Evolutionary conservation across 1,140 invertebrate genomes (phyloP), one percentile per base, ranked within the genome.

Genomic region (Halotydeus destructor): DNA sequence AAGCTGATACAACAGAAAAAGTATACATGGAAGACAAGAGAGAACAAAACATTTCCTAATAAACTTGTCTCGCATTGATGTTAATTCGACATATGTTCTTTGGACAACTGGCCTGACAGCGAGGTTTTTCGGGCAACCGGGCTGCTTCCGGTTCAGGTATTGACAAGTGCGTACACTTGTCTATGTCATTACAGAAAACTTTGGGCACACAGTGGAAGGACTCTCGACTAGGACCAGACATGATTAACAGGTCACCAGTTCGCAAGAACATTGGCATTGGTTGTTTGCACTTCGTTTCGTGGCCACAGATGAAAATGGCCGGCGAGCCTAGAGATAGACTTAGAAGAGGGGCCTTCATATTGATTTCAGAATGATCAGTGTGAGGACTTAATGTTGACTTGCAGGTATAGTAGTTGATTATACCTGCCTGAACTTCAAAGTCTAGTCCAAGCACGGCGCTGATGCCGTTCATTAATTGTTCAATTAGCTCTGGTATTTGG

Each of bases 361-460:
- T 76, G 3, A 70, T 57, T 64, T 96, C 88, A 0, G 86, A 93
- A 54, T 84, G 75, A 64, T 96, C 88, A 1, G 75, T 81, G 54
- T 96, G 88, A 0, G 79, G 81, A 26, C 78, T 76, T 22, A 93
- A 60, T 23, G 78, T 85, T 0, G 83, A 88, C 53, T 84, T 76
- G 63, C 83, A 69, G 48, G 83, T 77, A 56, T 96, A 96, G 58
- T 78, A 93, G 63, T 96, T 94, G 0, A 93, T 68, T 51, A 96
- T 93, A 1, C 78, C 83, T 35, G 88, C 85, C 63, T 96, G 74
- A 0, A 84, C 72, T 38, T 57, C 65, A 54, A 54, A 59, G 34
- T 24, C 9, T 26, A 46, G 46, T n/a, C 41, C 37, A 23, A 52
- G 25, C 14, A 24, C 39, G 1, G 14, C 3, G 16, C 24, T 24